Conservation (phyloP, 2,888 invertebrate genomes). For the Eupithecia insigniata region DNA sequence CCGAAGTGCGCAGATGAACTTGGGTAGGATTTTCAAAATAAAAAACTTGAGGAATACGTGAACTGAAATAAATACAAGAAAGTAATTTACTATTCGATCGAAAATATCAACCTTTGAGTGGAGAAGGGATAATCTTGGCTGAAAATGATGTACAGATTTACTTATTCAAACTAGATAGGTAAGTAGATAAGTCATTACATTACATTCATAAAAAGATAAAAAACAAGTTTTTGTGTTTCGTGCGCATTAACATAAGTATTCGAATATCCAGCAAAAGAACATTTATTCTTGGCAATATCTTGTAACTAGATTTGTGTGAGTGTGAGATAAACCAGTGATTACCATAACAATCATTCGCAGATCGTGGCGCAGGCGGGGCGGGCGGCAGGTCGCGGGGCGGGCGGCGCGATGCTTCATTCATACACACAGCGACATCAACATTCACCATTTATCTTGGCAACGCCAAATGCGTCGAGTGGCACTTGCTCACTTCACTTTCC, state of each 20-base stretch:
- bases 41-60: not conserved
- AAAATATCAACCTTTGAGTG: not conserved
- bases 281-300: not conserved
- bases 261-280: constrained; percentile 2
- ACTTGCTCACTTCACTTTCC: not conserved
- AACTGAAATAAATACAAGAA: not conserved
- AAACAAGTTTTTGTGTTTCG: constrained; percentile 6
- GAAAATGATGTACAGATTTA: not conserved
- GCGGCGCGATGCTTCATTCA: constrained; percentile 24
- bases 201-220: constrained; percentile 9
- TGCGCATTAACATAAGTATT: constrained; percentile 12
- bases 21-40: not conserved
- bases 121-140: not conserved
- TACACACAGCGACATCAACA: constrained; percentile 47
- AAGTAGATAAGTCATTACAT: not conserved
- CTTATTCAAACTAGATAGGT: not conserved
- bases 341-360: constrained; percentile 37
- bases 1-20: not conserved
- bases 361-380: not conserved
- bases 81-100: not conserved
- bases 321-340: constrained; percentile 29
- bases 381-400: constrained; percentile 16
- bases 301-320: constrained; percentile 11
- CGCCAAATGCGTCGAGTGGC: constrained; percentile 30
- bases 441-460: constrained; percentile 50